Evolutionary conservation across 2,797 vertebrate species (phyloP).

Genomic region (Meriones psammophilus): DNA sequence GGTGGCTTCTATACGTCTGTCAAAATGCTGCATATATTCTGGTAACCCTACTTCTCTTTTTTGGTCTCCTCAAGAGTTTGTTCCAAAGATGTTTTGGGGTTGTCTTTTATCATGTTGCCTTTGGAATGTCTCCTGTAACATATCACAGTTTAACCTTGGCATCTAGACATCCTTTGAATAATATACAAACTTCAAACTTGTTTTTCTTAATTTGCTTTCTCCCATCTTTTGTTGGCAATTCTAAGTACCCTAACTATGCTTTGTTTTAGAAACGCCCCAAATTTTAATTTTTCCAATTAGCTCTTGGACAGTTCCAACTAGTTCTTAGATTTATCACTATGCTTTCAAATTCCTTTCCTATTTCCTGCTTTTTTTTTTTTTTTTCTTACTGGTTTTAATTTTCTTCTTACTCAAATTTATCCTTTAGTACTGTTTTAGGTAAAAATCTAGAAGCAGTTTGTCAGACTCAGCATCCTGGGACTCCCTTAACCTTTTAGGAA

Average conservation of each 20-base stretch:
- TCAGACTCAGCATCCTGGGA: not conserved
- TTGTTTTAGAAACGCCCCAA: not conserved
- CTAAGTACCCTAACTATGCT: not conserved
- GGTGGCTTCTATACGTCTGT: not conserved
- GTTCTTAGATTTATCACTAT: not conserved
- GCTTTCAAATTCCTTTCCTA: not conserved
- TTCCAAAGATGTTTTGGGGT: conserved; percentile 28
- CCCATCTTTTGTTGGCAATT: not conserved
- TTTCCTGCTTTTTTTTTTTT: not conserved
- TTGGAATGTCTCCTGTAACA: not conserved
- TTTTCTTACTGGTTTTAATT: conserved; percentile 14
- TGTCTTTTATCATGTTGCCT: not conserved
- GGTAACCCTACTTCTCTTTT: not conserved
- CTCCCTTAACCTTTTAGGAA: not conserved
- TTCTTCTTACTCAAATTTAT: not conserved
- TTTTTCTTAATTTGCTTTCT: not conserved
- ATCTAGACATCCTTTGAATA: not conserved
- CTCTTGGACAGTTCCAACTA: not conserved
- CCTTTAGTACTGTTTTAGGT: not conserved
- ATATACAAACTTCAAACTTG: not conserved
- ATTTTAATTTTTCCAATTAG: not conserved
- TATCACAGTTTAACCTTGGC: not conserved
- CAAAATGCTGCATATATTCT: conserved; percentile 1
- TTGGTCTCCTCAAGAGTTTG: conserved; percentile 24
- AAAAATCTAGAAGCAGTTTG: not conserved